These are phyloP conservation scores for Plebejus argus DNA, from an alignment of 2,888 invertebrate genomes.

Conservation along the genomic window DNA sequence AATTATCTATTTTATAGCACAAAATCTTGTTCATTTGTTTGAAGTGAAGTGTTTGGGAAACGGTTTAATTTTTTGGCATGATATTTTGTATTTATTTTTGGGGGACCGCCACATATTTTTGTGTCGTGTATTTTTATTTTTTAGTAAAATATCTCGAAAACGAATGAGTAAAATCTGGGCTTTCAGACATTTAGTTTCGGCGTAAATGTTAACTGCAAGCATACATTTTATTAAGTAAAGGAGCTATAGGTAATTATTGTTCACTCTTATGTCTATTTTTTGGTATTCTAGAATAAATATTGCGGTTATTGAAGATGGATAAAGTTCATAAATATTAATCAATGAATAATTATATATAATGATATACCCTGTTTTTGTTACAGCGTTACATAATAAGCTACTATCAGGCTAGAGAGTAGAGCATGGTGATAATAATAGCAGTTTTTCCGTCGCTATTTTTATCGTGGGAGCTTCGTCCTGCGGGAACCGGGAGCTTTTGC, in stretches of 20 bases:
- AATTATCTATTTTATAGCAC: not conserved
- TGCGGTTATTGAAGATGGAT: not conserved
- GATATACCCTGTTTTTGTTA: not conserved
- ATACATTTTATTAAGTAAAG: no score
- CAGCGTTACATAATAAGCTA: not conserved
- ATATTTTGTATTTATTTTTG: no score
- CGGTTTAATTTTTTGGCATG: no score
- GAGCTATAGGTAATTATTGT: no score
- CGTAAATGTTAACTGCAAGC: no score
- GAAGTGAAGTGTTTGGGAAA: no score
- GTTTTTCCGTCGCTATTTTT: slow-evolving; percentile 25
- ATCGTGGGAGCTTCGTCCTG: slow-evolving; percentile 27
- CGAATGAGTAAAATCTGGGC: no score
- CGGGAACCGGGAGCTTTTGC: slow-evolving; percentile 30
- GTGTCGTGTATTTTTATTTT: no score
- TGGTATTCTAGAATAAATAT: not conserved
- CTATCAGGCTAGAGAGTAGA: not conserved
- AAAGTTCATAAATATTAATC: slow-evolving; percentile 5
- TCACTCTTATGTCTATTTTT: not conserved
- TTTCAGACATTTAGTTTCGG: no score
- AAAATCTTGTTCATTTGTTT: not conserved
- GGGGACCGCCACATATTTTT: no score
- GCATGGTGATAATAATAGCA: slow-evolving; percentile 23
- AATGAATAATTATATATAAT: not conserved
- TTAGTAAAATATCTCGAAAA: no score